Conservation (phyloP, 1,140 invertebrate species). For the Danaus melanippus region DNA sequence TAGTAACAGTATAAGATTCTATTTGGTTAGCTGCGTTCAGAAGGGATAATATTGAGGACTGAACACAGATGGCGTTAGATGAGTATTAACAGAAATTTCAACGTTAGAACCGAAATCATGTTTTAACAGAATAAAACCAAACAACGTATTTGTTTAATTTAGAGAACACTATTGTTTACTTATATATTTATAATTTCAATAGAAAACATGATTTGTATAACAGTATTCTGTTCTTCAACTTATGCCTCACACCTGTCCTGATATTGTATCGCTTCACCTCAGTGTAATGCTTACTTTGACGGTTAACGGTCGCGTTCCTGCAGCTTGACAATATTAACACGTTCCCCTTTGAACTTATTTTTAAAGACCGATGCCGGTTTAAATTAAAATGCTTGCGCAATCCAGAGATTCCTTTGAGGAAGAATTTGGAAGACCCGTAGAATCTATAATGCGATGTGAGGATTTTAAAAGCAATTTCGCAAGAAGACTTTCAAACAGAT, state of each 20-base stretch:
- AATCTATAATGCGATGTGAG: constrained; percentile 64
- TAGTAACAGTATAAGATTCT: too few species aligned
- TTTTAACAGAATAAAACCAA: too few species aligned
- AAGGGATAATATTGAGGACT: too few species aligned
- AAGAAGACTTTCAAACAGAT: constrained; percentile 58
- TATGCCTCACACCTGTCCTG: neutral
- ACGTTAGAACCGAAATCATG: too few species aligned
- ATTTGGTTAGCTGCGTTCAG: too few species aligned
- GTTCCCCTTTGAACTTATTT: constrained; percentile 30
- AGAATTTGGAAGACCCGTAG: constrained; percentile 55
- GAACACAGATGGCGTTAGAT: too few species aligned
- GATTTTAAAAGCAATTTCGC: constrained; percentile 67
- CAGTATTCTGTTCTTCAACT: constrained; percentile 10
- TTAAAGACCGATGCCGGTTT: constrained; percentile 28
- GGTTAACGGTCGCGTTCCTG: constrained; percentile 36
- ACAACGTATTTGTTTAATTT: too few species aligned
- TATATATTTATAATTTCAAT: too few species aligned
- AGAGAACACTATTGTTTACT: too few species aligned
- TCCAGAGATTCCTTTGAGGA: constrained; percentile 36
- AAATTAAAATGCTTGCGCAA: constrained; percentile 42
- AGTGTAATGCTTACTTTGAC: constrained; percentile 37
- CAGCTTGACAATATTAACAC: constrained; percentile 24
- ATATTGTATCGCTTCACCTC: constrained; percentile 4
- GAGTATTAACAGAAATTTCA: too few species aligned
- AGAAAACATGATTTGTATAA: too few species aligned